Evolutionary conservation across 2,113 vertebrate species (phyloP), one percentile per base, ranked within the genome.

Genomic region (Corythornis vintsioides): DNA sequence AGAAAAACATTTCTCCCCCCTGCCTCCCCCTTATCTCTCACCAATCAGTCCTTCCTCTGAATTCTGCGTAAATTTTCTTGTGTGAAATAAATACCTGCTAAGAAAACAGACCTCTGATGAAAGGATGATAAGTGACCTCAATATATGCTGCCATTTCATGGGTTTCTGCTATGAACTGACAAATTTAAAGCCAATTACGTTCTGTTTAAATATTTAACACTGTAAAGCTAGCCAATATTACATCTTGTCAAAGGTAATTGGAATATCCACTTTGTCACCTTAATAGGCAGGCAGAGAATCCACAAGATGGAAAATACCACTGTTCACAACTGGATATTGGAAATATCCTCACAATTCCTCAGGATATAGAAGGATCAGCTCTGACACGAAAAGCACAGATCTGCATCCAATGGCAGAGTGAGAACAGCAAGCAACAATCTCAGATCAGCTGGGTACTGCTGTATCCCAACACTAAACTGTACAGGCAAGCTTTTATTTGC

Each of bases 151-250:
- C 64, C 53, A 85, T 93, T 96, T 91, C 86, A 77, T 25, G 72
- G 47, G 52, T 84, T 89, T 85, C 92, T 92, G 86, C 92, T 93
- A 59, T 63, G 57, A 65, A 29, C 47, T 48, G 56, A 60, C 82
- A 91, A 80, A 93, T 93, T 91, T 92, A 91, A 91, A 96, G 81
- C 89, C 59, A 96, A 89, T 95, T 96, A 92, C 67, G 87, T 85
- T 76, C 89, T 89, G 50, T 91, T 96, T 93, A 94, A 96, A 96
- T 93, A 95, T 95, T 96, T 95, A 91, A 80, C 35, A 60, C 81
- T 74, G 91, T 82, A 94, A 91, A 95, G 81, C 71, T 89, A 83
- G 74, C 71, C 89, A 80, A 80, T 94, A 89, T 93, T 92, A 89
- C 82, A 95, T 89, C 87, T 86, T 96, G 94, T 89, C 94, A 94